Base-by-base conservation (phyloP, 1,140 invertebrate genomes). In the Melitaea cinxia region DNA sequence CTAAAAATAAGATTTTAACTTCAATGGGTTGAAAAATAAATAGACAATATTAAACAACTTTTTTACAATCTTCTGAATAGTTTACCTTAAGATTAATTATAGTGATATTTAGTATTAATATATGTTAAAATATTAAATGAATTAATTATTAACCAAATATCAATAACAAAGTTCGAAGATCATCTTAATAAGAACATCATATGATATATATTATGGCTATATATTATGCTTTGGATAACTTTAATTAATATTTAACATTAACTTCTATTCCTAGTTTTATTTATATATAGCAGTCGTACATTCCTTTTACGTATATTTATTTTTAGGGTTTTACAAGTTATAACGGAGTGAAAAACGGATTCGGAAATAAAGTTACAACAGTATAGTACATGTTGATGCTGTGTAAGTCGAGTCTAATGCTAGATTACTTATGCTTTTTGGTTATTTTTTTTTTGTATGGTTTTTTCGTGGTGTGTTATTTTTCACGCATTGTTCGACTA, bases 311-410 rank as follows among this genome's bases (percentile, higher is more conserved):
- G 12, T 55, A 61, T 70, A 47, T 83, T 82, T 82, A 76, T 87
- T 91, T 91, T 65, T 91, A 91, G 88, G 88, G 86, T 21, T 91
- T 91, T 82, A 91, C 86, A 86, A 91, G 88, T 83, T 91, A 91
- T 91, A 89, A 89, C 52, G 85, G 82, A 82, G 88, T 88, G 76
- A 91, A 87, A 87, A 89, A 91, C 55, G 88, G 86, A 78, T 82
- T 72, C 53, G 74, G 82, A 70, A 88, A 83, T 85, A 91, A 83
- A 87, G 86, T 91, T 15, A 91, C 88, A 52, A 83, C 83, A 56
- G 88, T 91, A 79, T 91, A 91, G 84, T 87, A 82, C 74, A 80
- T 74, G 75, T 58, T 80, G 65, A 75, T 23, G 76, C 67, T 72
- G 81, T 84, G 86, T 91, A 88, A 91, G 83, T 89, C 49, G 55